Evolutionary conservation across 2,888 invertebrate species (phyloP), one percentile per base, ranked within the genome.

Genomic region (Lithophane semibrunnea): DNA sequence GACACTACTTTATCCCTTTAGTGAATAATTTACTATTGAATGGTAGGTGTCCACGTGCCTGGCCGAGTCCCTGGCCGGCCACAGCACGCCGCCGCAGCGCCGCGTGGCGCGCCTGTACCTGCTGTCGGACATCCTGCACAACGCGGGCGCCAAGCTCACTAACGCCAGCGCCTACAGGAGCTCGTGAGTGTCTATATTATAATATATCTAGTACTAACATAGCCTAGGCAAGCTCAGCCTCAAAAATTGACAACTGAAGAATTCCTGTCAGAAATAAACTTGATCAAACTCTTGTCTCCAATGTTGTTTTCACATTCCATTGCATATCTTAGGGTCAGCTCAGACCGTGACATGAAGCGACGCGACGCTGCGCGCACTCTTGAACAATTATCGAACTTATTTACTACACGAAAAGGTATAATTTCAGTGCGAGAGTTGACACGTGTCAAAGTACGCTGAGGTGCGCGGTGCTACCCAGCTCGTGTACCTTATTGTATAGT

Each of bases 51-150:
- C 99, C 69, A 98, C 98, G 86, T 99, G 99, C 94, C 97, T 99
- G 77, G 97, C 98, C 3, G 99, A 99, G 95, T 97, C 99, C 0
- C 97, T 99, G 65, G 97, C 98, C 12, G 98, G 98, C 88, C 93
- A 97, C 12, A 96, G 97, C 89, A 99, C 99, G 0, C 97, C 98
- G 72, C 97, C 99, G 37, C 98, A 98, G 78, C 99, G 98, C 94
- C 99, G 99, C 97, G 98, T 99, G 86, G 99, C 99, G 13, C 97
- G 99, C 77, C 97, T 99, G 67, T 99, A 99, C 96, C 97, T 99
- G 80, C 97, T 99, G 73, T 99, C 99, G 4, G 99, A 99, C 94
- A 98, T 99, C 86, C 97, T 99, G 88, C 99, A 99, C 94, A 99
- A 99, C 95, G 99, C 99, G 92, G 98, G 99, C 83, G 99, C 99